These are phyloP conservation scores for Centrocercus urophasianus DNA, from an alignment of 2,113 vertebrate species.

Conservation along the genomic window DNA sequence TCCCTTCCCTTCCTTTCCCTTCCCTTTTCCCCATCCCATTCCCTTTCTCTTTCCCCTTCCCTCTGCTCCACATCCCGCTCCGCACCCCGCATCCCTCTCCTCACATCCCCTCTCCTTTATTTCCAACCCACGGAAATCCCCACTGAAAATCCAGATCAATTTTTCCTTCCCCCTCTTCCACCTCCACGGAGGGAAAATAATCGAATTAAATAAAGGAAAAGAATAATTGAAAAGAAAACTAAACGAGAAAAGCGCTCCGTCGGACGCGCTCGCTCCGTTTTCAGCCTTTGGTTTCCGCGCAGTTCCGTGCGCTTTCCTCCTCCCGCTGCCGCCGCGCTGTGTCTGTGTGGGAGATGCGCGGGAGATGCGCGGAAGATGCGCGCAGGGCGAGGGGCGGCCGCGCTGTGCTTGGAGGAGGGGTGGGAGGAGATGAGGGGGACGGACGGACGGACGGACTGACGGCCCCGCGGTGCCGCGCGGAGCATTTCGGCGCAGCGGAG, in stretches of 20 bases:
- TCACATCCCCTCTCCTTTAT: background rate
- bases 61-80: background rate
- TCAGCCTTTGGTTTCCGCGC: background rate
- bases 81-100: too few species aligned
- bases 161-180: background rate
- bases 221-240: too few species aligned
- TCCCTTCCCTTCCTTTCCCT: background rate
- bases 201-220: background rate
- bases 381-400: background rate
- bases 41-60: background rate
- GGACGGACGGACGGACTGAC: background rate
- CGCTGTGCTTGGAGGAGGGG: too few species aligned
- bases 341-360: background rate
- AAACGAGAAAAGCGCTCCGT: background rate
- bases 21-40: background rate
- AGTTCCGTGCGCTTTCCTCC: background rate
- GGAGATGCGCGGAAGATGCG: background rate
- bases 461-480: slow-evolving; percentile 43
- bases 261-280: background rate
- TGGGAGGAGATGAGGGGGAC: background rate
- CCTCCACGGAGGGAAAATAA: background rate
- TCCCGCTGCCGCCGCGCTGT: background rate
- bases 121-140: background rate
- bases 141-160: background rate
- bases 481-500: slow-evolving; percentile 73